A percentile compares a stretch with the other conserved stretches of the same genome.
These are phyloP conservation scores for Oryzias woworae DNA, from an alignment of 2,113 vertebrate species.

Conservation along the genomic window DNA sequence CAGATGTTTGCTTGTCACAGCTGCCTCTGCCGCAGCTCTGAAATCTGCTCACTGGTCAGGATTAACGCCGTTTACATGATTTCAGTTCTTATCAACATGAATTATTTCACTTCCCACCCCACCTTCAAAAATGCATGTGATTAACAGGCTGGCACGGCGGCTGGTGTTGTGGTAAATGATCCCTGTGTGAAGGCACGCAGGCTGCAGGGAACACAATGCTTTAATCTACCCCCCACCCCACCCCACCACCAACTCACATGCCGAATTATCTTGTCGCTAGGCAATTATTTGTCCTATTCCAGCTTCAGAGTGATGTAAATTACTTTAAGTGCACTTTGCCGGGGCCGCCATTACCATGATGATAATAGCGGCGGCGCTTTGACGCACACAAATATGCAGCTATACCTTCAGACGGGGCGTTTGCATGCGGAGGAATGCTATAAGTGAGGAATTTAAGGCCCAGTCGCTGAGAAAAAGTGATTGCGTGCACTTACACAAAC, in stretches of 20 bases:
- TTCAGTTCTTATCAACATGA: not conserved
- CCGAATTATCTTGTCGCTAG: slow-evolving; percentile 72
- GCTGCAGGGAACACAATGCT: slow-evolving; percentile 29
- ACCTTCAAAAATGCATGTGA: slow-evolving; percentile 51
- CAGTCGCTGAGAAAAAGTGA: slow-evolving; percentile 26
- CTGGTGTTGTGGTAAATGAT: slow-evolving; percentile 62
- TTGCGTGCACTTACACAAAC: slow-evolving; percentile 46
- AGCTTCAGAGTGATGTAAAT: slow-evolving; percentile 78
- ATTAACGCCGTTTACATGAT: slow-evolving; percentile 8
- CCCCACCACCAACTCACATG: slow-evolving; percentile 20
- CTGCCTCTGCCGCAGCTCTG: slow-evolving; percentile 11
- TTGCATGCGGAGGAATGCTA: slow-evolving; percentile 26
- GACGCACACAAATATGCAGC: slow-evolving; percentile 67
- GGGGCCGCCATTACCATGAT: slow-evolving; percentile 72
- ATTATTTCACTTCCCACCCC: slow-evolving; percentile 18
- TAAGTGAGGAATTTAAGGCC: slow-evolving; percentile 23
- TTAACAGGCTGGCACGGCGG: slow-evolving; percentile 49
- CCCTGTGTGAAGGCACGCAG: slow-evolving; percentile 63
- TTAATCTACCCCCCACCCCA: slow-evolving; percentile 21
- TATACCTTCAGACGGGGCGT: slow-evolving; percentile 56
- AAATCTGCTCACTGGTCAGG: slow-evolving; percentile 16
- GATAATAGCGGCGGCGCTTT: slow-evolving; percentile 68
- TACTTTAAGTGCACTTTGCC: slow-evolving; percentile 82
- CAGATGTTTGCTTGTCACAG: slow-evolving; percentile 39
- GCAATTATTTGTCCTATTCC: slow-evolving; percentile 80